Percentiles rank a stretch among this genome's conserved stretches.
Evolutionary conservation across 2,797 vertebrate species (phyloP).

Genomic region (Alca torda): DNA sequence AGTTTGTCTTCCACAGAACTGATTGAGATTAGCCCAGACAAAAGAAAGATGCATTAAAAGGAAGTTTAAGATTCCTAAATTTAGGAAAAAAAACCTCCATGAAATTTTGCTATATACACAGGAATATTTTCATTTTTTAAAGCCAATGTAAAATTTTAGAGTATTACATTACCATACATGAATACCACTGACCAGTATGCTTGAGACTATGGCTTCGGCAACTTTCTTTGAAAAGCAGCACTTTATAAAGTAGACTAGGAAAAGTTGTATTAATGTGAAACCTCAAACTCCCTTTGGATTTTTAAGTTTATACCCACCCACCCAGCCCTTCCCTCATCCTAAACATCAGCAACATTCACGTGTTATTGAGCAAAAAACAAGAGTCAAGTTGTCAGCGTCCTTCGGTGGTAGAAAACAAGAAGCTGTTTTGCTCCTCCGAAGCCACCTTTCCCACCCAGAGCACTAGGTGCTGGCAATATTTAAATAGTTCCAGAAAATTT

Average conservation of each 20-base stretch:
- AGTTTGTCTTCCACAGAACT: neutral
- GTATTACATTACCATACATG: accelerated
- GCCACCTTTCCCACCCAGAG: neutral
- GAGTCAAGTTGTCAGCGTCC: neutral
- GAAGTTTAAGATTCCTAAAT: neutral
- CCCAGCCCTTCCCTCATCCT: too few relatives aligned
- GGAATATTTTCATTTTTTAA: neutral
- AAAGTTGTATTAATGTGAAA: neutral
- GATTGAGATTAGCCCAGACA: neutral
- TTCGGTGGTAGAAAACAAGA: accelerated
- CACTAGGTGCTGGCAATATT: neutral
- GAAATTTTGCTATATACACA: neutral
- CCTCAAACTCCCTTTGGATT: neutral
- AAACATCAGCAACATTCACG: neutral
- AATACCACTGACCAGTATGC: accelerated
- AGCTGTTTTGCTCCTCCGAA: neutral
- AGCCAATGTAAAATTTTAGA: neutral
- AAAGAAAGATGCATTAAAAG: neutral
- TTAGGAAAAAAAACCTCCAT: neutral
- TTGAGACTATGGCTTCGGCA: accelerated
- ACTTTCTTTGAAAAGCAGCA: neutral
- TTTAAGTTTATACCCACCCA: neutral
- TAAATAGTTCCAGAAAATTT: neutral
- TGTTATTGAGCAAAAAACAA: accelerated
- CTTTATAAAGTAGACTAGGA: neutral